Percentiles rank a stretch among this genome's conserved stretches.
Conservation (phyloP, 2,113 vertebrate species). For the Brevimyrus niger region DNA sequence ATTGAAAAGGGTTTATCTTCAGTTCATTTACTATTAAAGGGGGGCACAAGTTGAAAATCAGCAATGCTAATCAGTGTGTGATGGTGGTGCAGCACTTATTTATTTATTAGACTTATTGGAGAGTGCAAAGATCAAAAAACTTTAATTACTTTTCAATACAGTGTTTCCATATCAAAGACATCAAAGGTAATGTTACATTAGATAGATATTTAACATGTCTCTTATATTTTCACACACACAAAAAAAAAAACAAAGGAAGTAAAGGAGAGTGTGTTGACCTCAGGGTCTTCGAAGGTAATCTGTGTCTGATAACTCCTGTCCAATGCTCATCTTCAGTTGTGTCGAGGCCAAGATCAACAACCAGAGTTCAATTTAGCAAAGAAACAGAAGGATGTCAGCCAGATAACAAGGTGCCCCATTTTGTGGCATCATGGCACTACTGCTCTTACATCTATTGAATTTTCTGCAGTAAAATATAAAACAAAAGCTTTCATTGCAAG, state of each 20-base stretch:
- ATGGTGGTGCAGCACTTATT: neutral
- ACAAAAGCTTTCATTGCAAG: neutral
- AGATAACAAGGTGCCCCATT: neutral
- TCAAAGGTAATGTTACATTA: neutral
- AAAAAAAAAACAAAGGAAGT: neutral
- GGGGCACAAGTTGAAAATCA: neutral
- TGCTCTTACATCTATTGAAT: neutral
- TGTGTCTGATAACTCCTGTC: neutral
- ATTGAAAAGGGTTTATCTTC: neutral
- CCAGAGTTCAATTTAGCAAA: neutral
- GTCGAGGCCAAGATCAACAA: neutral
- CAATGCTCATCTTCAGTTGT: neutral
- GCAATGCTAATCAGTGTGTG: neutral
- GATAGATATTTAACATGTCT: neutral
- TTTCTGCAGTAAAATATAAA: neutral
- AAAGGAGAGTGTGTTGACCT: neutral
- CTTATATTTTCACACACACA: neutral
- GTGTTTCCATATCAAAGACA: neutral
- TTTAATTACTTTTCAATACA: conserved; percentile 1
- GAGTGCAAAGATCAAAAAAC: conserved; percentile 1
- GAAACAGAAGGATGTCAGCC: neutral
- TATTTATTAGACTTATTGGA: neutral
- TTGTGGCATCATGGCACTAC: neutral
- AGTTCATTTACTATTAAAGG: neutral
- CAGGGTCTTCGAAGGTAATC: neutral